A percentile compares a stretch with the other conserved stretches of the same genome.
These are phyloP conservation scores for Pantelozetes paolii DNA, from an alignment of 2,888 invertebrate genomes.

Conservation along the genomic window DNA sequence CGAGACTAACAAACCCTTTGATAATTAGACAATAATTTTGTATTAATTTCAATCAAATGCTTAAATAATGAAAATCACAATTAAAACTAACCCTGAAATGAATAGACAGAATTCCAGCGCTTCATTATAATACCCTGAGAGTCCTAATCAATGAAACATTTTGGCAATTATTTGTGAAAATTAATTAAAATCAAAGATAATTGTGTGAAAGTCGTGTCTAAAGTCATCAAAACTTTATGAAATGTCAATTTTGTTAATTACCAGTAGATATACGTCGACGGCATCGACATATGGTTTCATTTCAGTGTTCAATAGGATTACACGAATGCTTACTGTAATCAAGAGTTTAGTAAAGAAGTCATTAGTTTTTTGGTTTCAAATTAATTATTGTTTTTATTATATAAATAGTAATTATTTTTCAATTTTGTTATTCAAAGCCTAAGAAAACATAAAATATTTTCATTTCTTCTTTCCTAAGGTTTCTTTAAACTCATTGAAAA, in stretches of 20 bases:
- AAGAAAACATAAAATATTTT: too few relatives aligned
- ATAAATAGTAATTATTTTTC: not conserved
- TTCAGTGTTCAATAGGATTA: conserved; percentile 53
- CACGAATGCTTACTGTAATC: conserved; percentile 52
- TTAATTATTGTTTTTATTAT: not conserved
- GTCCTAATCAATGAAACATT: conserved; percentile 42
- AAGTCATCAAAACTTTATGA: too few relatives aligned
- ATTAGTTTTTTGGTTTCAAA: not conserved
- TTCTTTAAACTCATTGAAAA: too few relatives aligned
- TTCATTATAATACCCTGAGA: conserved; percentile 46
- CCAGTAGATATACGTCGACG: conserved; percentile 53
- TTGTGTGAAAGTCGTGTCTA: not conserved
- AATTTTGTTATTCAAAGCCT: too few relatives aligned
- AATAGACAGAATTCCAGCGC: conserved; percentile 47
- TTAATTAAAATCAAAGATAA: not conserved
- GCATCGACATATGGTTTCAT: conserved; percentile 54
- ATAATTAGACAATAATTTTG: conserved; percentile 8
- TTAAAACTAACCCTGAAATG: conserved; percentile 33
- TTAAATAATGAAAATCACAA: not conserved
- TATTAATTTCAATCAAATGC: not conserved
- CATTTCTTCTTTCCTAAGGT: too few relatives aligned
- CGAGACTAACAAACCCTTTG: conserved; percentile 79
- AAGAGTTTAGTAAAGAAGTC: not conserved
- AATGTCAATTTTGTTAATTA: too few relatives aligned
- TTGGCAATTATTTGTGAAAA: not conserved